A percentile compares a stretch with the other conserved stretches of the same genome.
These are phyloP conservation scores for Lamproptera curius DNA, from an alignment of 2,888 invertebrate species.

Conservation along the genomic window DNA sequence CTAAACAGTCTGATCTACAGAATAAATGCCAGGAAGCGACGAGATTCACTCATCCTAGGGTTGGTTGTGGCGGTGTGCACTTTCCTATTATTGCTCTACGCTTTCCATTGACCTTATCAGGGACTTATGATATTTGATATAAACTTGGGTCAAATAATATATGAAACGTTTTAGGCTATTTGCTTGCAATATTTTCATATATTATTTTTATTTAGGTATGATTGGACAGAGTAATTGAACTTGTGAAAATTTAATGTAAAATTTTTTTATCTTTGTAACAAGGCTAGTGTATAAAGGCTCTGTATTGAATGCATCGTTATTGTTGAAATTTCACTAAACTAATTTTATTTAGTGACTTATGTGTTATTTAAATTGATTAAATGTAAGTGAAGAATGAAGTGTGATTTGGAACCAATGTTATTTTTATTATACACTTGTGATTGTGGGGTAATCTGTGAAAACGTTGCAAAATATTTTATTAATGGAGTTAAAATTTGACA, in stretches of 20 bases:
- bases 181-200: no score
- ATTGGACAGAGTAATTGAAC: no score
- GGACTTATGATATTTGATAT: no score
- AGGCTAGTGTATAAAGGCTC: conserved; percentile 7
- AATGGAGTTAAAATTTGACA: no score
- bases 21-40: conserved; percentile 94
- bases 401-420: neutral
- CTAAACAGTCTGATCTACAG: conserved; percentile 93
- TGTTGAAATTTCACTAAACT: neutral
- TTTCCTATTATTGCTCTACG: conserved; percentile 89
- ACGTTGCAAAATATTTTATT: neutral
- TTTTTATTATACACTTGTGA: no score
- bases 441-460: neutral
- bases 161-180: no score
- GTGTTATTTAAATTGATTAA: neutral
- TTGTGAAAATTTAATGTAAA: no score
- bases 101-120: conserved; percentile 79
- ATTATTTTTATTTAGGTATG: no score
- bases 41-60: conserved; percentile 96
- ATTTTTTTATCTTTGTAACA: neutral
- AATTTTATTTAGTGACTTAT: neutral
- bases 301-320: conserved; percentile 1
- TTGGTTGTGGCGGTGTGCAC: conserved; percentile 92
- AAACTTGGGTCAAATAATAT: no score
- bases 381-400: neutral